Evolutionary conservation across 1,140 invertebrate species (phyloP).

Genomic region (Cherax quadricarinatus): DNA sequence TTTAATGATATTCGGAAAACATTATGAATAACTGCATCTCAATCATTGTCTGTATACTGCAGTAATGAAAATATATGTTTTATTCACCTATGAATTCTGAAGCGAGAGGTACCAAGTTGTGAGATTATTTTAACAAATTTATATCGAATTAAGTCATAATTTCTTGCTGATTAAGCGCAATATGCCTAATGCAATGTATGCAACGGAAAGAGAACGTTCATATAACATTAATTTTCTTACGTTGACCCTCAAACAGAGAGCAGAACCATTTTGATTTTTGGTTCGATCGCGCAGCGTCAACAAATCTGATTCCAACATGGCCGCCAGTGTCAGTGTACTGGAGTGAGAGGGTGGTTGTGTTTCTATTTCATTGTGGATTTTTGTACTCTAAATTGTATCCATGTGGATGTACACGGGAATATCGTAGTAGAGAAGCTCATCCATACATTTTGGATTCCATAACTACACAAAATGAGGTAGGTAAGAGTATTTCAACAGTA

Average conservation of each 20-base stretch:
- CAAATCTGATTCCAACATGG: constrained; percentile 36
- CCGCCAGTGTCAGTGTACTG: constrained; percentile 40
- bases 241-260: background rate
- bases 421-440: constrained; percentile 47
- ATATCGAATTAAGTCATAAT: background rate
- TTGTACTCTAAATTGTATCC: constrained; percentile 45
- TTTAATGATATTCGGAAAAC: background rate
- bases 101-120: background rate
- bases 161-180: background rate
- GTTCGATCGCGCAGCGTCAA: constrained; percentile 49
- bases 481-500: constrained; percentile 7
- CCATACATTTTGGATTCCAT: constrained; percentile 40
- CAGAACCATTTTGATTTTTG: constrained; percentile 26
- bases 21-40: background rate
- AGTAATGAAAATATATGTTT: background rate
- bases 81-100: background rate
- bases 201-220: background rate
- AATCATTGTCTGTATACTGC: background rate
- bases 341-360: constrained; percentile 34
- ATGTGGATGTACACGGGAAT: constrained; percentile 39
- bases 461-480: constrained; percentile 51
- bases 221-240: no score
- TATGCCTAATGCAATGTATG: background rate
- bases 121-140: background rate
- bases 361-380: constrained; percentile 23